phyloP scores from a whole-genome alignment of 2,113 vertebrate species.

The Oncorhynchus gorbuscha region DNA sequence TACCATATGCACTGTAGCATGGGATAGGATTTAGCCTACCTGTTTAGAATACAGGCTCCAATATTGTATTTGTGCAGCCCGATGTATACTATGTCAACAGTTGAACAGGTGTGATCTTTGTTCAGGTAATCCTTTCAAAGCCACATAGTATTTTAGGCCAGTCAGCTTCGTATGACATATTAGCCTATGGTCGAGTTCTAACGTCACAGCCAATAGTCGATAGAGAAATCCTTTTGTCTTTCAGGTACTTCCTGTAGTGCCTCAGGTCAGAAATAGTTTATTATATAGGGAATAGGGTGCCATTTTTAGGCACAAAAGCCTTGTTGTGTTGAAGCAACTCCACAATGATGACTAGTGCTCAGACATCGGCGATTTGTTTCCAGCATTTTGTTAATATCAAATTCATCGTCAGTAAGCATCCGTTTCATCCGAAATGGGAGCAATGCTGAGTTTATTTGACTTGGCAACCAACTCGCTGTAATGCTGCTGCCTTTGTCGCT shows the following conservation, averaged over 20 bases:
- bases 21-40: conserved; percentile 62
- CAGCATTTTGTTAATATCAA: not conserved
- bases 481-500: not conserved
- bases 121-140: conserved; percentile 8
- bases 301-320: not conserved
- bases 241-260: not conserved
- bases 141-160: not conserved
- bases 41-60: conserved; percentile 34
- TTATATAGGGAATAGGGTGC: not conserved
- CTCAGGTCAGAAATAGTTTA: no score
- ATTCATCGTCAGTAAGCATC: not conserved
- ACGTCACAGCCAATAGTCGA: not conserved
- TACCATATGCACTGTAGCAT: conserved; percentile 59
- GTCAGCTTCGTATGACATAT: not conserved
- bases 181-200: not conserved
- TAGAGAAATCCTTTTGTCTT: not conserved
- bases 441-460: not conserved
- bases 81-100: conserved; percentile 9
- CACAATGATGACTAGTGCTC: not conserved
- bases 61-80: not conserved
- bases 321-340: not conserved
- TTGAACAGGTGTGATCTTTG: conserved; percentile 24
- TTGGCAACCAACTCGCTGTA: not conserved
- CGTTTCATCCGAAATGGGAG: not conserved
- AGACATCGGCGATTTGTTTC: conserved; percentile 8